These are phyloP conservation scores for Fulmarus glacialis DNA, from an alignment of 2,113 vertebrate genomes.

Conservation along the genomic window DNA sequence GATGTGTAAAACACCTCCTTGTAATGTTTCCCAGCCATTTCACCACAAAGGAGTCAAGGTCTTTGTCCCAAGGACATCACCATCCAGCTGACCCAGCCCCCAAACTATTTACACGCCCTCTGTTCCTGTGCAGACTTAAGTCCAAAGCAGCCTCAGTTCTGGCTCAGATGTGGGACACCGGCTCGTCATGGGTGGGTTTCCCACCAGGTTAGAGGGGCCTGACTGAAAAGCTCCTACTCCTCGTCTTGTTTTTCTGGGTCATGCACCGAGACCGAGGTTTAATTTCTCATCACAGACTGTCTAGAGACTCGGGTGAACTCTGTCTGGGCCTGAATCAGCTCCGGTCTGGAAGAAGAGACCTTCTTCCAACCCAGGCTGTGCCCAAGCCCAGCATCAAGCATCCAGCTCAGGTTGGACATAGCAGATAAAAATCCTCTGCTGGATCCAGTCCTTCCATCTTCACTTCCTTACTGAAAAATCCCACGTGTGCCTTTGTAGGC, in stretches of 20 bases:
- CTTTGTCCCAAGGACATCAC: background rate
- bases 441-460: background rate
- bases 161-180: background rate
- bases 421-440: background rate
- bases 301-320: background rate
- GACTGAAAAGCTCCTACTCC: background rate
- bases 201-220: background rate
- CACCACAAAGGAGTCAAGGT: background rate
- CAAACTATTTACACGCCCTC: background rate
- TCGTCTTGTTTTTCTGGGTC: fast-evolving
- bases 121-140: background rate
- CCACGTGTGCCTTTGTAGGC: background rate
- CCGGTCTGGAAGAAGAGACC: background rate
- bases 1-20: background rate
- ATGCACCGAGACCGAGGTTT: fast-evolving
- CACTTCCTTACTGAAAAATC: background rate
- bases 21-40: background rate
- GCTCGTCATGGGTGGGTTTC: fast-evolving
- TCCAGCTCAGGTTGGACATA: background rate
- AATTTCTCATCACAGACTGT: background rate
- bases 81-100: background rate
- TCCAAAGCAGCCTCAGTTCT: background rate
- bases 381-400: fast-evolving
- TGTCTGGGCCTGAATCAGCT: background rate
- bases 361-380: background rate